A percentile compares a stretch with the other conserved stretches of the same genome.
These are phyloP conservation scores for Saccopteryx bilineata DNA, from an alignment of 2,113 vertebrate genomes.

Conservation along the genomic window DNA sequence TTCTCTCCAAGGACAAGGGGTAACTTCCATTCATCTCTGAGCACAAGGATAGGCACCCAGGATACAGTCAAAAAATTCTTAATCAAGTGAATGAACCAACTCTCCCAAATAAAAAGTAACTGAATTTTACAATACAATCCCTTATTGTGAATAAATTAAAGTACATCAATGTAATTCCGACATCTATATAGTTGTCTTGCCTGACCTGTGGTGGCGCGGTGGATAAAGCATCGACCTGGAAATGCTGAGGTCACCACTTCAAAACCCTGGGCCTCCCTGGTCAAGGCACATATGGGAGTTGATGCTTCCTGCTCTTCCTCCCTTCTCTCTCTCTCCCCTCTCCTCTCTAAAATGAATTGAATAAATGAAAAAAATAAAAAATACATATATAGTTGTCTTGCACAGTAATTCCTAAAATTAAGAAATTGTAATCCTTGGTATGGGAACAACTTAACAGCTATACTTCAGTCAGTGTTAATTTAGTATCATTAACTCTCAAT, in stretches of 20 bases:
- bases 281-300: too few relatives aligned
- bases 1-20: slow-evolving; percentile 29
- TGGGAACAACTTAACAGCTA: slow-evolving; percentile 48
- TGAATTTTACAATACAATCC: slow-evolving; percentile 31
- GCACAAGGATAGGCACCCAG: neutral
- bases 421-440: slow-evolving; percentile 44
- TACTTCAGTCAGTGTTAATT: slow-evolving; percentile 5
- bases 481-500: slow-evolving; percentile 19
- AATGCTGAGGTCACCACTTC: too few relatives aligned
- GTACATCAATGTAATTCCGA: neutral
- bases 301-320: too few relatives aligned
- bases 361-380: too few relatives aligned
- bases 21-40: slow-evolving; percentile 53
- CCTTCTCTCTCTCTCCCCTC: too few relatives aligned
- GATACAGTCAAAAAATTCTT: slow-evolving; percentile 18
- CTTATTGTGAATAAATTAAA: slow-evolving; percentile 37
- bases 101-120: slow-evolving; percentile 47
- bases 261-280: too few relatives aligned
- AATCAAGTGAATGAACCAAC: slow-evolving; percentile 39
- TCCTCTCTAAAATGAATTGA: too few relatives aligned
- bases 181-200: slow-evolving; percentile 7
- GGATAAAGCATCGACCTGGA: too few relatives aligned
- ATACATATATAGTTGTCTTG: neutral
- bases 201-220: too few relatives aligned
- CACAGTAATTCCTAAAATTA: slow-evolving; percentile 44